A percentile compares a stretch with the other conserved stretches of the same genome.
These are phyloP conservation scores for Sarcophaga variegata DNA, from an alignment of 2,888 invertebrate genomes.

Conservation along the genomic window DNA sequence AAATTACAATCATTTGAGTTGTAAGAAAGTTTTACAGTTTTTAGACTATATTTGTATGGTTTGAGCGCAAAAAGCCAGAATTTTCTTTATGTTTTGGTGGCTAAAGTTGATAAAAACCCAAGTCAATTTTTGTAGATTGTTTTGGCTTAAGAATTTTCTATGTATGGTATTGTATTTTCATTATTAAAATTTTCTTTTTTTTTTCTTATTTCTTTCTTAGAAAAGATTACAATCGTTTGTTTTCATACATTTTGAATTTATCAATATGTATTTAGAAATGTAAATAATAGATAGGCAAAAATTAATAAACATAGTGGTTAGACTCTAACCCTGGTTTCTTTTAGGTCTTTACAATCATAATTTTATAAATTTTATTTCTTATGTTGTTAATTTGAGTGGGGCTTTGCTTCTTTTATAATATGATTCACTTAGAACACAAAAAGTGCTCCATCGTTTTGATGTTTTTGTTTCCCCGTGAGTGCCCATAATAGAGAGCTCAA, in stretches of 20 bases:
- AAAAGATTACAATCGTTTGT: background rate
- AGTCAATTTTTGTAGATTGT: constrained; percentile 44
- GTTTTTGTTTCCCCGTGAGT: too few species aligned
- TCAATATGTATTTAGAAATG: constrained; percentile 44
- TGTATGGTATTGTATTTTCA: constrained; percentile 39
- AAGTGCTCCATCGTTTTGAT: too few species aligned
- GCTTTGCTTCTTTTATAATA: too few species aligned
- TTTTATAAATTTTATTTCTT: constrained; percentile 26
- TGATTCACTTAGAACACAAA: too few species aligned
- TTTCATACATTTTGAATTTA: constrained; percentile 26
- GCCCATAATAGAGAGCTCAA: too few species aligned
- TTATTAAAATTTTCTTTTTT: constrained; percentile 2
- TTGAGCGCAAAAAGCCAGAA: background rate
- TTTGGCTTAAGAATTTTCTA: background rate
- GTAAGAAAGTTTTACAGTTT: constrained; percentile 25
- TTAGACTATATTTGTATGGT: background rate
- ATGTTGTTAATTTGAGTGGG: background rate
- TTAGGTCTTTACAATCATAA: constrained; percentile 34
- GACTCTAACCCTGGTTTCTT: constrained; percentile 24
- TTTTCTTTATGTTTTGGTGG: background rate
- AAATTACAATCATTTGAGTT: background rate
- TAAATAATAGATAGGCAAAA: constrained; percentile 31
- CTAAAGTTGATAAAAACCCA: background rate
- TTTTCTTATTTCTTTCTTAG: background rate
- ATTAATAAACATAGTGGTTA: background rate